Evolutionary conservation across 2,113 vertebrate genomes (phyloP), one percentile per base, ranked within the genome.

Genomic region (Mesoclemmys tuberculata): DNA sequence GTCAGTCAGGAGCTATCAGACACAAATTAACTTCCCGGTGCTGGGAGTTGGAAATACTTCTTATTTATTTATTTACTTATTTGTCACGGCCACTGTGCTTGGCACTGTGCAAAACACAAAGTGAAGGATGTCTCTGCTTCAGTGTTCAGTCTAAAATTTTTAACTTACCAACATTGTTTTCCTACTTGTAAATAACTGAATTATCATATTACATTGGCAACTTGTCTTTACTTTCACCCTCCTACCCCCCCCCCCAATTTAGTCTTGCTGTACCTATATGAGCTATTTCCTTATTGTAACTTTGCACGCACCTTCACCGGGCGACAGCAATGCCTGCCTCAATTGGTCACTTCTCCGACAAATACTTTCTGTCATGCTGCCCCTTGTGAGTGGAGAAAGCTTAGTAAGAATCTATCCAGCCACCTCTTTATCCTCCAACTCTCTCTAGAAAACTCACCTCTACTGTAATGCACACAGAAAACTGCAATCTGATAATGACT

Each of bases 11-110:
- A 86, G 29, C 18, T 38, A 51, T 49, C 51, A 85, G 93, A 82
- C 90, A 94, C 35, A 88, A 97, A 35, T 92, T 0, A 95, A 84
- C 84, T 90, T 89, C 89, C 88, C 88, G 21, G 14, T 71, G n/a
- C 71, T 71, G 48, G 35, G 11, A 85, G 55, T 6, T 83, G 61
- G 86, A 95, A 97, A 77, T 58, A 61, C 5, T 3, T 61, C 8
- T 35, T 64, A 27, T 56, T 61, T 61, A 16, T 7, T 38, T 58
- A n/a, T 82, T 95, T 87, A 35, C 83, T 87, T 93, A 79, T n/a
- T 84, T 64, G 61, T 84, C 6, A 0, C 5, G 46, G 22, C 31
- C 49, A 48, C 49, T 12, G 0, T 19, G 48, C n/a, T 31, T 81
- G 44, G 52, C 2, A 0, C 41, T 75, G 14, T 71, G 68, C 48